These are phyloP conservation scores for Naso thynnoides DNA, from an alignment of 2,797 vertebrate genomes.

Conservation along the genomic window DNA sequence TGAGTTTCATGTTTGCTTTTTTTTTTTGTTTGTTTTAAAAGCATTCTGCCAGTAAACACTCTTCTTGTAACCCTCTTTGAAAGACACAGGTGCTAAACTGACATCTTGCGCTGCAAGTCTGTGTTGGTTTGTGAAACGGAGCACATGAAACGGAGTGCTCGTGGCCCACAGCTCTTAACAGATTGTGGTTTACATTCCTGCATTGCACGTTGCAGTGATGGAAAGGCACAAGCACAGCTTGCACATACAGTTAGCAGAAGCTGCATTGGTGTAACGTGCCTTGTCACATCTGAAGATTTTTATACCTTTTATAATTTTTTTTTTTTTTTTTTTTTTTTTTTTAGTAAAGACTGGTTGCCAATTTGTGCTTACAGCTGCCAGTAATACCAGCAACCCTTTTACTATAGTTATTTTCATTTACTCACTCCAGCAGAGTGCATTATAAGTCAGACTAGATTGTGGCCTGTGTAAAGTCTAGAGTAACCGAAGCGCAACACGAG, in stretches of 20 bases:
- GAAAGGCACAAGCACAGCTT: constrained; percentile 57
- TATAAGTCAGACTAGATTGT: constrained; percentile 43
- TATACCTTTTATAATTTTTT: constrained; percentile 56
- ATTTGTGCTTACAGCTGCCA: constrained; percentile 61
- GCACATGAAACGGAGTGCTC: constrained; percentile 43
- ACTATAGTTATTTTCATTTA: constrained; percentile 56
- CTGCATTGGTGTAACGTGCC: constrained; percentile 52
- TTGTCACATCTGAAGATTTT: constrained; percentile 58
- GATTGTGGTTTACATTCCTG: constrained; percentile 73
- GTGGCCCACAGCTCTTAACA: constrained; percentile 55
- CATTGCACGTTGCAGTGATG: constrained; percentile 59
- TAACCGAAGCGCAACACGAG: constrained; percentile 61
- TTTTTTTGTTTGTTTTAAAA: background rate
- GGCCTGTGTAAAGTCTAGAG: constrained; percentile 68
- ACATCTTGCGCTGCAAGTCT: constrained; percentile 55
- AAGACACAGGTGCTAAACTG: constrained; percentile 71
- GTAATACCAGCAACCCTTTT: constrained; percentile 64
- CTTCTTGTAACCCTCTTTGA: constrained; percentile 27
- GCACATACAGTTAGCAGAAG: constrained; percentile 41
- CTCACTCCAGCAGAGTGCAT: constrained; percentile 40
- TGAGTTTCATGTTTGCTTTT: constrained; percentile 53
- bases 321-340: constrained; percentile 55
- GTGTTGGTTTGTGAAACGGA: constrained; percentile 57
- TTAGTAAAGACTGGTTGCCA: constrained; percentile 48
- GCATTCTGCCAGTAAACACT: constrained; percentile 53